Evolutionary conservation across 2,797 vertebrate genomes (phyloP), one percentile per base, ranked within the genome.

Genomic region (Alauda arvensis): DNA sequence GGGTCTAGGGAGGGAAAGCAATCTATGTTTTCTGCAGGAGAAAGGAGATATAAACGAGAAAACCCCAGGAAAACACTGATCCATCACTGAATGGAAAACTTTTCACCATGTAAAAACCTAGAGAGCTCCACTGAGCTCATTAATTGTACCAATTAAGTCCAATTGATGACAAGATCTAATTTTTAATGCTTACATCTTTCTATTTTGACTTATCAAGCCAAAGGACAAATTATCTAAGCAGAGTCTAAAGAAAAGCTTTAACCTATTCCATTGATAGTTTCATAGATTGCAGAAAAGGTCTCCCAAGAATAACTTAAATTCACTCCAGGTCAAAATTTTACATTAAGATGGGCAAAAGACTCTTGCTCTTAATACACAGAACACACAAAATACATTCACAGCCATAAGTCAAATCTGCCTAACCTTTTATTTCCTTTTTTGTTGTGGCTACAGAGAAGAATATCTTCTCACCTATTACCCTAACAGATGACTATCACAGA

Each of bases 401-500:
- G 16, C 2, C 55, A 8, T 59, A 82, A 66, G 68, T 61, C n/a
- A 65, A 65, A 18, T 48, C 26, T 40, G 16, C 11, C 9, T n/a
- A 78, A 7, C 19, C 25, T 8, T 40, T 26, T 3, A 14, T 28
- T 81, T 76, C 20, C 12, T 40, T 16, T 53, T 48, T 60, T 60
- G 37, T 16, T 65, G 23, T 40, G 9, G 2, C 20, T 62, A 45
- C 10, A 72, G 33, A 21, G 33, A 69, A 43, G 0, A 52, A 3
- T 3, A 14, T 9, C 4, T 46, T 70, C 67, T 46, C 39, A 23
- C 1, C 4, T 40, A 13, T 34, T 51, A 40, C 1, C 8, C 25
- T 34, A 24, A 49, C 5, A 45, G 10, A 40, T 49, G 0, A 1
- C 14, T 45, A n/a, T 3, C 31, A 46, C 1, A 0, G 14, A 20